Percentiles rank a stretch among this genome's conserved stretches.
phyloP scores from a whole-genome alignment of 2,797 vertebrate species.

The Smutsia gigantea region DNA sequence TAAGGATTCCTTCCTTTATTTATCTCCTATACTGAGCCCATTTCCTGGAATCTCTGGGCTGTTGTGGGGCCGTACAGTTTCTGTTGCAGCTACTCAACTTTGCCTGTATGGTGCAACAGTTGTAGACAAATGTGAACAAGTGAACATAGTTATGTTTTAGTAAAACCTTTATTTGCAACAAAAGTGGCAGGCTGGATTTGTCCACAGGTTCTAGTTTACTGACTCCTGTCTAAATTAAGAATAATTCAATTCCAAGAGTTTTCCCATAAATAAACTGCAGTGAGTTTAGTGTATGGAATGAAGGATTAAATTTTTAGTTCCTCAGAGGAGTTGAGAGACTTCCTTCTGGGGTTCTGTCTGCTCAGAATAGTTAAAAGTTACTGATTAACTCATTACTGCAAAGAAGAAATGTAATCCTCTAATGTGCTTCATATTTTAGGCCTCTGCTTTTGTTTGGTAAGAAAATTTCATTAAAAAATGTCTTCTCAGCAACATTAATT shows the following conservation, averaged over 20 bases:
- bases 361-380: background rate
- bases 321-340: background rate
- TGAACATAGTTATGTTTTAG: background rate
- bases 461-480: background rate
- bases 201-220: background rate
- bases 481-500: background rate
- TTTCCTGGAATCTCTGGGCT: background rate
- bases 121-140: background rate
- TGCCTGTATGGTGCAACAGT: background rate
- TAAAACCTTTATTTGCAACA: constrained; percentile 44
- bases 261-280: background rate
- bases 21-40: background rate
- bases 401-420: background rate
- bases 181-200: background rate
- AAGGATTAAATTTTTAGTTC: background rate
- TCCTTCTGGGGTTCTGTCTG: background rate
- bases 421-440: background rate
- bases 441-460: constrained; percentile 13
- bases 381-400: background rate
- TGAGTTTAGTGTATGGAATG: background rate
- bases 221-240: background rate
- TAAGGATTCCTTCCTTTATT: background rate
- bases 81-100: background rate
- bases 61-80: background rate
- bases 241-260: background rate